Percentiles rank a stretch among this genome's conserved stretches.
These are phyloP conservation scores for Alca torda DNA, from an alignment of 2,797 vertebrate species.

Conservation along the genomic window DNA sequence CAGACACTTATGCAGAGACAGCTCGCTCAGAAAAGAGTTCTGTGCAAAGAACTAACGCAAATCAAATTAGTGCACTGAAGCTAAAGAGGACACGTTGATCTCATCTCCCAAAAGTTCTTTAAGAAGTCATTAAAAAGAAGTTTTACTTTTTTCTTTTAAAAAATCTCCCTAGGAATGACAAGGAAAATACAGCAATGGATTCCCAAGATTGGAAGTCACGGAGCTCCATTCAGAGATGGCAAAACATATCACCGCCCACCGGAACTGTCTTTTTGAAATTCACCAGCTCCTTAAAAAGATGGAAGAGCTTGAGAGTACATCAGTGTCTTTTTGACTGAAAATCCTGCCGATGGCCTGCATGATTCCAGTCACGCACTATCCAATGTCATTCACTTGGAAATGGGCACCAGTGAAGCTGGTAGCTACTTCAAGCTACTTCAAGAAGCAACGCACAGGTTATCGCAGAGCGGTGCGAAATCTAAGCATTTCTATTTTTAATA, in stretches of 20 bases:
- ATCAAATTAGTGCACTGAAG: slow-evolving; percentile 62
- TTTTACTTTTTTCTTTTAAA: neutral
- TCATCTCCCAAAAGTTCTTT: neutral
- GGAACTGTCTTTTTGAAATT: neutral
- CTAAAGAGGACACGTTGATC: slow-evolving; percentile 54
- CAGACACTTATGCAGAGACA: slow-evolving; percentile 4
- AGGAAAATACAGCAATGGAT: neutral
- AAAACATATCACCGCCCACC: fast-evolving
- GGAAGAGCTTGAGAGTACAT: neutral
- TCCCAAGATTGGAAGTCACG: neutral
- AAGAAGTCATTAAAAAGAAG: neutral
- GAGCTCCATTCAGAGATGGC: neutral
- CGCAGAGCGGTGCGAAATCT: neutral
- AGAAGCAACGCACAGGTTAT: neutral
- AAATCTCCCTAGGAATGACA: neutral
- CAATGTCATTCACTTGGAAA: neutral
- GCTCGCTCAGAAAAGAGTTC: neutral
- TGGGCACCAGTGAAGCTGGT: neutral
- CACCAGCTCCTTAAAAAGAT: neutral
- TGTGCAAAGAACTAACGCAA: slow-evolving; percentile 33
- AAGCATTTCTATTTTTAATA: neutral
- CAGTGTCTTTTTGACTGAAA: neutral
- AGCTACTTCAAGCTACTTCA: neutral
- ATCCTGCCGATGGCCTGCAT: neutral
- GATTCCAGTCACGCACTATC: neutral